These are phyloP conservation scores for Drosophila mauritiana DNA, from an alignment of 1,140 invertebrate genomes.

Conservation along the genomic window DNA sequence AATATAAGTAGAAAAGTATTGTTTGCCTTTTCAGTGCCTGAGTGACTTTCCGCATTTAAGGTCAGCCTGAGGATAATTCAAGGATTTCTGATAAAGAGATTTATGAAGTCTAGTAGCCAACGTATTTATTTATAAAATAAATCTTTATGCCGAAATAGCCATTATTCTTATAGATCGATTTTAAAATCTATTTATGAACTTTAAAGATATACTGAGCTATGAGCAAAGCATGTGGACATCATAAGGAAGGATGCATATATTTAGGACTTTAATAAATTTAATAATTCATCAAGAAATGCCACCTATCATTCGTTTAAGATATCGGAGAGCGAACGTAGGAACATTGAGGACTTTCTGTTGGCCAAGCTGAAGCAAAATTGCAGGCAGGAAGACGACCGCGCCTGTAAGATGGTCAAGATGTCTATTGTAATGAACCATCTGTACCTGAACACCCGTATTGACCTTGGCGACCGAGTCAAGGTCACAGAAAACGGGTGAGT, in stretches of 20 bases:
- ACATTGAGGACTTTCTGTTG: slow-evolving; percentile 89
- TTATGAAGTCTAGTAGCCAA: neutral
- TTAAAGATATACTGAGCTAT: too few species aligned
- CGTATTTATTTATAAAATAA: too few species aligned
- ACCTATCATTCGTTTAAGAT: slow-evolving; percentile 49
- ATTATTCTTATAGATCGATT: too few species aligned
- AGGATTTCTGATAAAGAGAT: neutral
- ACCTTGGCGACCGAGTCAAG: slow-evolving; percentile 90
- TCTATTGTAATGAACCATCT: slow-evolving; percentile 92
- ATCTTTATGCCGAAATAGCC: too few species aligned
- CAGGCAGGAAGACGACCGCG: slow-evolving; percentile 89
- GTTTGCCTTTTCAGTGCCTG: neutral
- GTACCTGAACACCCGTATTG: slow-evolving; percentile 91
- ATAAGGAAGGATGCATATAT: too few species aligned
- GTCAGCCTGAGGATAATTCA: neutral
- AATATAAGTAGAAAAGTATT: neutral
- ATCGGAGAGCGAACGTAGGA: slow-evolving; percentile 65
- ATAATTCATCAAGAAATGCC: too few species aligned
- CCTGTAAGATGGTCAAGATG: slow-evolving; percentile 92
- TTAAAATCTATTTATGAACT: too few species aligned
- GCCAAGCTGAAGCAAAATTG: slow-evolving; percentile 91
- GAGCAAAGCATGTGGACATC: too few species aligned
- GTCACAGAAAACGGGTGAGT: slow-evolving; percentile 90
- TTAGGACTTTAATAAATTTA: too few species aligned
- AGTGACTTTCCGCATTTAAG: neutral